phyloP scores from a whole-genome alignment of 1,140 invertebrate genomes.

The Pogonomyrmex californicus region DNA sequence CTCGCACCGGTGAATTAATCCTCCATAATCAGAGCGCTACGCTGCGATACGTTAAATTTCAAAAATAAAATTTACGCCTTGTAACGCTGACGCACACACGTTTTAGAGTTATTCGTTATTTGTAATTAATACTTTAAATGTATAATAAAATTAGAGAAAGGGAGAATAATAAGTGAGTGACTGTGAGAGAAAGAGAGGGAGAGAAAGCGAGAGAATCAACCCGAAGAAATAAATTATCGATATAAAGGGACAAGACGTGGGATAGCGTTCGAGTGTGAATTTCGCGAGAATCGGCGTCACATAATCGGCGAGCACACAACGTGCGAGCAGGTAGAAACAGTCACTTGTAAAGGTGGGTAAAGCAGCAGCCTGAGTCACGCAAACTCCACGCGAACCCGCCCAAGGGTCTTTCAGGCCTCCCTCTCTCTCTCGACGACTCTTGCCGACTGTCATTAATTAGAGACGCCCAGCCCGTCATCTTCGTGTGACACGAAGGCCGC shows the following conservation, averaged over 20 bases:
- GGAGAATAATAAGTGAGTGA: too few species aligned
- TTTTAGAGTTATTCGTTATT: not conserved
- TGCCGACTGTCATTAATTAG: slow-evolving; percentile 72
- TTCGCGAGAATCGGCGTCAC: slow-evolving; percentile 8
- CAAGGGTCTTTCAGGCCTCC: slow-evolving; percentile 1
- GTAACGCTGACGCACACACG: not conserved
- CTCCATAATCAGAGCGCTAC: not conserved
- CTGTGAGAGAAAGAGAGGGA: not conserved
- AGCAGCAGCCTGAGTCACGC: slow-evolving; percentile 71
- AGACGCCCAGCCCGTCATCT: slow-evolving; percentile 66
- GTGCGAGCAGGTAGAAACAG: slow-evolving; percentile 55
- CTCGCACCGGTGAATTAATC: slow-evolving; percentile 32
- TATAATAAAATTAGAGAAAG: not conserved
- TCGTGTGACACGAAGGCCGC: slow-evolving; percentile 44
- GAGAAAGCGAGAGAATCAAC: not conserved
- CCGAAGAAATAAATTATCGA: slow-evolving; percentile 38
- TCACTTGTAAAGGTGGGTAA: slow-evolving; percentile 48
- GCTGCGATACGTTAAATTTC: not conserved
- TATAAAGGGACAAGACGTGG: not conserved
- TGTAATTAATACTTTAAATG: not conserved
- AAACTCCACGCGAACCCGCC: slow-evolving; percentile 54
- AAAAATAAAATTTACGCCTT: slow-evolving; percentile 23
- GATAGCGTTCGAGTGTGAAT: slow-evolving; percentile 9
- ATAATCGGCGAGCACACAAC: slow-evolving; percentile 32
- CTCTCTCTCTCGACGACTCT: slow-evolving; percentile 37